Conservation (phyloP, 1,140 invertebrate genomes). For the Macrobrachium rosenbergii region DNA sequence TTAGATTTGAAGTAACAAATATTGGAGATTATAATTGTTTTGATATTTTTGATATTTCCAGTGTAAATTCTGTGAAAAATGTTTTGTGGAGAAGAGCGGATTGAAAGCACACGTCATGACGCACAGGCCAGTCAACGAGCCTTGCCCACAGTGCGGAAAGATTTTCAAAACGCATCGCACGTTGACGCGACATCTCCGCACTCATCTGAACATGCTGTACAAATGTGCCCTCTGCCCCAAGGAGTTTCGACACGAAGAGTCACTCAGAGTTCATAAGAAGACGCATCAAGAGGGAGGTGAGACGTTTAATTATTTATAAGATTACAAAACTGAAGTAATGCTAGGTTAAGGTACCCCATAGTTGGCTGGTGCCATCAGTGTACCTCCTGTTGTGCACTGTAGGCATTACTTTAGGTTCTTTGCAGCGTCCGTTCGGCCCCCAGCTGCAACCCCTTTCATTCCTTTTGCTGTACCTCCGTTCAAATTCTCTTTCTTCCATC, state of each 20-base stretch:
- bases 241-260: slow-evolving; percentile 52
- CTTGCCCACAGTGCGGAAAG: slow-evolving; percentile 42
- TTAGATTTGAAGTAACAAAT: not conserved
- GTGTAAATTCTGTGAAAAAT: slow-evolving; percentile 44
- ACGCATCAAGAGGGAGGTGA: slow-evolving; percentile 44
- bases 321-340: too few relatives aligned
- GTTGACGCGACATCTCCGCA: slow-evolving; percentile 48
- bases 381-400: too few relatives aligned
- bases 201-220: slow-evolving; percentile 28
- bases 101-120: slow-evolving; percentile 41
- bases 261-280: slow-evolving; percentile 48
- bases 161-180: slow-evolving; percentile 51
- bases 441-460: too few relatives aligned
- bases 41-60: not conserved
- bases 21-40: not conserved
- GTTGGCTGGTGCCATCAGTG: not conserved
- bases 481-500: too few relatives aligned
- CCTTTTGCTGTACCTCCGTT: too few relatives aligned
- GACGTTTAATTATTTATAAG: not conserved
- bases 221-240: slow-evolving; percentile 29
- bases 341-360: not conserved
- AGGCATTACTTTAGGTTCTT: too few relatives aligned
- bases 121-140: slow-evolving; percentile 41
- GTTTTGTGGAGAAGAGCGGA: slow-evolving; percentile 57
- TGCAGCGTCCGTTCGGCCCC: too few relatives aligned